phyloP scores from a whole-genome alignment of 2,888 invertebrate genomes.

The Myopa tessellatipennis region DNA sequence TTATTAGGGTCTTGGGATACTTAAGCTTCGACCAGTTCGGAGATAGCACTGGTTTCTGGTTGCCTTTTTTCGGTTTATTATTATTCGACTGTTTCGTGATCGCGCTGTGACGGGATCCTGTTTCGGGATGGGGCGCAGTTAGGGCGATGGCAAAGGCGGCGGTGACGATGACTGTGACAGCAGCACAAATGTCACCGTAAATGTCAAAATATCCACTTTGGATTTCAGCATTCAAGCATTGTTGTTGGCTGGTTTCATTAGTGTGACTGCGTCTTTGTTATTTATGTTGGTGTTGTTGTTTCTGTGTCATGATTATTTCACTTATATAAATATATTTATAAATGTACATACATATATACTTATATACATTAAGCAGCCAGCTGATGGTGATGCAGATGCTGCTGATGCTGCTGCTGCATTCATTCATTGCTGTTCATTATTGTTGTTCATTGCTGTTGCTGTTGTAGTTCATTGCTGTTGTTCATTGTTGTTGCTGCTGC shows the following conservation, averaged over 20 bases:
- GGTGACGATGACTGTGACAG: neutral
- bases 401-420: neutral
- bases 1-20: too few species aligned
- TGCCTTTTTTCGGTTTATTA: neutral
- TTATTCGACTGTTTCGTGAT: slow-evolving; percentile 3
- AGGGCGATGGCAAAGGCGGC: neutral
- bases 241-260: slow-evolving; percentile 25
- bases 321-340: neutral
- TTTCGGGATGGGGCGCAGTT: neutral
- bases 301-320: slow-evolving; percentile 14
- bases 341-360: neutral
- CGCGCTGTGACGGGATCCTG: neutral
- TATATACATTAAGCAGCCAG: neutral
- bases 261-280: neutral
- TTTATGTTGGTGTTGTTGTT: neutral
- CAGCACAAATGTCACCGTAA: slow-evolving; percentile 29
- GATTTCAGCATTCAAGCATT: slow-evolving; percentile 12
- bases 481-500: neutral
- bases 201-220: slow-evolving; percentile 26
- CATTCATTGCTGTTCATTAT: neutral
- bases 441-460: neutral
- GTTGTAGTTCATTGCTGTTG: neutral
- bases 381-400: slow-evolving; percentile 4
- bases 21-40: too few species aligned
- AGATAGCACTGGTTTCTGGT: too few species aligned